Evolutionary conservation across 2,113 vertebrate species (phyloP).

Genomic region (Alethe castanea): DNA sequence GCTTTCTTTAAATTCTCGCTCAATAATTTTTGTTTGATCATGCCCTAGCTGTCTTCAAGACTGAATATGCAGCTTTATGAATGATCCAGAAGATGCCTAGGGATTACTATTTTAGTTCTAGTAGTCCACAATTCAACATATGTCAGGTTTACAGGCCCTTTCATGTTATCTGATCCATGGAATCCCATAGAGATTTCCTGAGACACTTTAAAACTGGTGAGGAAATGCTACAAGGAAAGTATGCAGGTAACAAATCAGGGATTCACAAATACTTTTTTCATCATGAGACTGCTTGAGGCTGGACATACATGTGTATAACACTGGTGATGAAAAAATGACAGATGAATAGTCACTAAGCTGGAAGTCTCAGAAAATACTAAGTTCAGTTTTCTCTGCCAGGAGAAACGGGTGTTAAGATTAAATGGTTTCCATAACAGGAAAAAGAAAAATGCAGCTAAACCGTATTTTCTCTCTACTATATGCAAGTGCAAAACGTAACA

Average conservation of each 20-base stretch:
- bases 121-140: not conserved
- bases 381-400: not conserved
- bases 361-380: conserved; percentile 34
- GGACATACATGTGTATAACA: conserved; percentile 2
- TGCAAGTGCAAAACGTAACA: not conserved
- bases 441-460: not conserved
- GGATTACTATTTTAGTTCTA: not conserved
- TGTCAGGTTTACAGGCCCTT: not conserved
- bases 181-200: conserved; percentile 14
- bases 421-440: not conserved
- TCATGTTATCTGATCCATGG: not conserved
- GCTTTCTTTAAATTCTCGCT: not conserved
- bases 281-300: not conserved
- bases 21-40: not conserved
- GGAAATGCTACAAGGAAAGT: not conserved
- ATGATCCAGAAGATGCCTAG: not conserved
- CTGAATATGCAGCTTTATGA: not conserved
- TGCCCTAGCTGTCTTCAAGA: not conserved
- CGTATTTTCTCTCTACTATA: not conserved
- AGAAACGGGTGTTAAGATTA: not conserved
- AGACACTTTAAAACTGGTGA: conserved; percentile 19
- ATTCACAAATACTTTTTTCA: conserved; percentile 13
- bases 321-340: conserved; percentile 28
- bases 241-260: conserved; percentile 43
- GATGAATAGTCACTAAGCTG: not conserved